Conservation (phyloP, 2,113 vertebrate genomes). For the Indicator maculatus region DNA sequence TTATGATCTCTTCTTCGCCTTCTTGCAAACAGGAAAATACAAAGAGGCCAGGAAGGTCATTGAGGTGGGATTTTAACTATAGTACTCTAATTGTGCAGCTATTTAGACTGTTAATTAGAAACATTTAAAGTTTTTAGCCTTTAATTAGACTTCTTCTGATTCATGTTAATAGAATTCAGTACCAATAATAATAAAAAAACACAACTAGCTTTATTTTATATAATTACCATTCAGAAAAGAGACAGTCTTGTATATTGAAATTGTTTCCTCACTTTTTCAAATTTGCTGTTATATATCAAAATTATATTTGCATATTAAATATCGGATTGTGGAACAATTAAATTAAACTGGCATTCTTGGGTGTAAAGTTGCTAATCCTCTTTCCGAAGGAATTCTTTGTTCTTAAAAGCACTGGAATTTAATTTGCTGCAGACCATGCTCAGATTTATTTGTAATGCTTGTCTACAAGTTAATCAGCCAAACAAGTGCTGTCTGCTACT, state of each 20-base stretch:
- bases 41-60: slow-evolving; percentile 94
- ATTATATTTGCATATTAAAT: slow-evolving; percentile 86
- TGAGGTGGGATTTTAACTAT: slow-evolving; percentile 84
- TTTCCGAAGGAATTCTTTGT: slow-evolving; percentile 84
- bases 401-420: slow-evolving; percentile 85
- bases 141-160: slow-evolving; percentile 79
- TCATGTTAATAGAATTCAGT: slow-evolving; percentile 79
- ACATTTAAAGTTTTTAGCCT: slow-evolving; percentile 79
- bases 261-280: slow-evolving; percentile 76
- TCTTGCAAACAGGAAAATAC: slow-evolving; percentile 90
- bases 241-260: slow-evolving; percentile 63
- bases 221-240: slow-evolving; percentile 77
- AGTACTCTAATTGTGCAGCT: slow-evolving; percentile 71
- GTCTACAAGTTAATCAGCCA: slow-evolving; percentile 86
- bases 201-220: slow-evolving; percentile 65
- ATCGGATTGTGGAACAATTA: slow-evolving; percentile 82
- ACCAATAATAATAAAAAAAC: slow-evolving; percentile 56
- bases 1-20: slow-evolving; percentile 93
- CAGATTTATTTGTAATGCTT: slow-evolving; percentile 85
- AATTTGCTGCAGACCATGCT: slow-evolving; percentile 82
- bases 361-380: slow-evolving; percentile 88
- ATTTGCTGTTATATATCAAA: slow-evolving; percentile 76
- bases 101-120: slow-evolving; percentile 81
- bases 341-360: slow-evolving; percentile 84
- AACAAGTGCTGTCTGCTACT: slow-evolving; percentile 80